Evolutionary conservation across 2,888 invertebrate species (phyloP), one percentile per base, ranked within the genome.

Genomic region (Brenthis ino): DNA sequence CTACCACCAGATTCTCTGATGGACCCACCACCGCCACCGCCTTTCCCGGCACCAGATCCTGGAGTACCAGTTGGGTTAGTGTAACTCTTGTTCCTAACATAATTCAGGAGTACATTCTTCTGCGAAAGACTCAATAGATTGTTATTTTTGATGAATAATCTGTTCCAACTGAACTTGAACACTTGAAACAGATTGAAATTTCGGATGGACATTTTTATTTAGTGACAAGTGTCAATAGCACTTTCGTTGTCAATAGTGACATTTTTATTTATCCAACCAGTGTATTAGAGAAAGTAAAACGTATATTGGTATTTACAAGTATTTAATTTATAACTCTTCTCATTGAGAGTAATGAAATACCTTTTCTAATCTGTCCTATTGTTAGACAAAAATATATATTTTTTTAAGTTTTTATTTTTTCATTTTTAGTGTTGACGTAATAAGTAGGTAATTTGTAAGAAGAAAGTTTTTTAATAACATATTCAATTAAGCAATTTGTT

Each of bases 11-110:
- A 80, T 66, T 86, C 85, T 64, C 84, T 82, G 0, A 88, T 78
- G 0, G 84, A 73, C 0, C 89, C 89, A 0, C 88, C 89, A 0
- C 76, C 77, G 0, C 87, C 89, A 0, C 89, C 88, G 0, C 88
- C 89, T 51, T 79, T 89, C 0, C 87, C 87, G 0, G 79, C 85
- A 0, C 88, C 89, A n/a, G 82, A 77, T 0, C 87, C 90, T 5
- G 86, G 82, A 0, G 53, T 43, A 12, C 77, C 77, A 33, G 74
- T 8, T n/a, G 74, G 69, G 48, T 63, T 71, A 6, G 54, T 60
- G 53, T 65, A 72, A 16, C 68, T 74, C 8, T 67, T 64, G 43
- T 56, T 61, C 6, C 65, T 63, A 4, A 64, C 13, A n/a, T 63
- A 33, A n/a, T n/a, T 12, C 12, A 33, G 28, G 0, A 56, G 2